Conservation (phyloP, 2,888 invertebrate genomes). For the Polylopha cassiicola region DNA sequence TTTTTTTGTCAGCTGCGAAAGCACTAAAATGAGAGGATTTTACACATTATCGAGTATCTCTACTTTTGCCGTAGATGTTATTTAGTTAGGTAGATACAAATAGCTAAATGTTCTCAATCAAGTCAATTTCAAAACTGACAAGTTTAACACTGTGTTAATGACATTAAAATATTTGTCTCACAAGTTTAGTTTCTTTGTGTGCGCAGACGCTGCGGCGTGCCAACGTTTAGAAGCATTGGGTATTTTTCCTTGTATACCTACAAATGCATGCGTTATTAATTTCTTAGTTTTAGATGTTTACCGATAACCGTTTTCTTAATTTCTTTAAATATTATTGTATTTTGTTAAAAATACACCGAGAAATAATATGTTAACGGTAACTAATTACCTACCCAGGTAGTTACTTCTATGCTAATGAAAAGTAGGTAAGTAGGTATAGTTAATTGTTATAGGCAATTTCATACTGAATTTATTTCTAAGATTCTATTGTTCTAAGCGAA, state of each 20-base stretch:
- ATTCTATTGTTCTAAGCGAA: too few relatives aligned
- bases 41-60: too few relatives aligned
- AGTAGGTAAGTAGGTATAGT: too few relatives aligned
- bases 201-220: slow-evolving; percentile 5
- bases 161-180: slow-evolving; percentile 53
- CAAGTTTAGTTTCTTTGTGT: slow-evolving; percentile 28
- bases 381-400: too few relatives aligned
- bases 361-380: too few relatives aligned
- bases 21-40: too few relatives aligned
- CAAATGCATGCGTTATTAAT: slow-evolving; percentile 14
- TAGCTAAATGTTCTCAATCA: slow-evolving; percentile 61
- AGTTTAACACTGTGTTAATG: slow-evolving; percentile 69
- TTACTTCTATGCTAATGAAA: too few relatives aligned
- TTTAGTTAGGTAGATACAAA: slow-evolving; percentile 28
- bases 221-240: too few relatives aligned
- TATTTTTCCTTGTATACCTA: slow-evolving; percentile 9
- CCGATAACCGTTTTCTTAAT: slow-evolving; percentile 14
- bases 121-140: slow-evolving; percentile 57
- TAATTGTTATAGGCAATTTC: too few relatives aligned
- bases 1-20: too few relatives aligned
- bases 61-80: slow-evolving; percentile 5
- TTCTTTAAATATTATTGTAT: slow-evolving; percentile 2
- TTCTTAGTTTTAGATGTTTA: slow-evolving; percentile 21
- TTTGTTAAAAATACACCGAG: too few relatives aligned
- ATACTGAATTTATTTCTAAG: too few relatives aligned